Evolutionary conservation across 1,140 invertebrate species (phyloP), one percentile per base, ranked within the genome.

Genomic region (Holotrichia oblita): DNA sequence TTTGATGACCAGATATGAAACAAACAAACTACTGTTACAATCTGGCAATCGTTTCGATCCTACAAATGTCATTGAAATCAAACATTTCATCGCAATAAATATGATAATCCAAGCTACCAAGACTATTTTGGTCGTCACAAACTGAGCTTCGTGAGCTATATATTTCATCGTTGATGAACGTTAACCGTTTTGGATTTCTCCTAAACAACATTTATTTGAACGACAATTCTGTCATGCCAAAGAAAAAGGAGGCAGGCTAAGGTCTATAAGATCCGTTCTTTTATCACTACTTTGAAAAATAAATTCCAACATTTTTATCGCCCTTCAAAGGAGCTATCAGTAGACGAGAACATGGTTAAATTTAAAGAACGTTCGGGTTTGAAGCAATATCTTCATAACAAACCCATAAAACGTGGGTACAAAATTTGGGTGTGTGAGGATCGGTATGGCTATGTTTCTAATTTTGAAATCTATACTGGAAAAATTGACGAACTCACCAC

Each of bases 351-450:
- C 42, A 87, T 87, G n/a, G n/a, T n/a, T n/a, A n/a, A n/a, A n/a
- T n/a, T n/a, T n/a, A n/a, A n/a, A n/a, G n/a, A n/a, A n/a, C 82
- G 83, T 76, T 84, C 79, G 79, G 79, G 79, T 14, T 44, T 86
- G 64, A 86, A 86, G 81, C n/a, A 86, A 89, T n/a, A 80, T 89
- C 88, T 81, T 83, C 86, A n/a, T 64, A 83, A 82, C 77, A 89
- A 89, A 83, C 87, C 87, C 24, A 87, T 78, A 8, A 75, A 61
- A 69, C n/a, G n/a, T n/a, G n/a, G n/a, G n/a, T 73, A 40, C 55
- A 79, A 79, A 59, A 41, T 72, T 10, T 79, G 74, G 74, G 24
- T 72, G 10, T 27, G 27, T 55, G 78, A 40, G 0, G 78, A 79
- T 48, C 12, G 48, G n/a, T 20, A 27, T 22, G 74, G 61, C 9